phyloP scores from a whole-genome alignment of 2,113 vertebrate species.

The Phalacrocorax carbo region DNA sequence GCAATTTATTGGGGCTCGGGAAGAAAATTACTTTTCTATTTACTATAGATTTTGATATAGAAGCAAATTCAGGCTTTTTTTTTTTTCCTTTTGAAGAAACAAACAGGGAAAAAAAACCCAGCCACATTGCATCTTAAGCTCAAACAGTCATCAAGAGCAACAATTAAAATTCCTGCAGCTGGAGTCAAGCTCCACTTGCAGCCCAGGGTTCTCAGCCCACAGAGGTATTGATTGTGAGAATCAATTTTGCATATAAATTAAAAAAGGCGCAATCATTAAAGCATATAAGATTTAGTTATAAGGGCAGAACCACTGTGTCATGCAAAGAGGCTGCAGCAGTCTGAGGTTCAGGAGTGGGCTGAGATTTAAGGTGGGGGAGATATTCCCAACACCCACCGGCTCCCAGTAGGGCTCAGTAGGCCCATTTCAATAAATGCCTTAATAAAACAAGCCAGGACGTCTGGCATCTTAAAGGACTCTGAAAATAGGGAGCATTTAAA shows the following conservation, averaged over 20 bases:
- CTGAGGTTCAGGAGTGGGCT: background rate
- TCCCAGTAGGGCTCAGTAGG: background rate
- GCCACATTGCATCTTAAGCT: background rate
- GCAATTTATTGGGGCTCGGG: constrained; percentile 14
- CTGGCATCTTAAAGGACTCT: background rate
- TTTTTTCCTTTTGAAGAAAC: background rate
- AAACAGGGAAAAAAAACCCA: background rate
- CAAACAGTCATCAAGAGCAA: constrained; percentile 16
- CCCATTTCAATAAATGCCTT: background rate
- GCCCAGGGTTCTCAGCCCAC: constrained; percentile 18
- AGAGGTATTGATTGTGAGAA: constrained; percentile 67
- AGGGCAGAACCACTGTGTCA: constrained; percentile 27
- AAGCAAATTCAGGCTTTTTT: background rate
- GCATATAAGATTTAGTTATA: constrained; percentile 36
- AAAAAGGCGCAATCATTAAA: constrained; percentile 64
- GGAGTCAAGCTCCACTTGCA: constrained; percentile 6
- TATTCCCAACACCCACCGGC: background rate
- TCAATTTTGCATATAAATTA: constrained; percentile 75
- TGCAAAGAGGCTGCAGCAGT: background rate
- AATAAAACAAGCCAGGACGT: background rate
- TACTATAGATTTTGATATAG: constrained; percentile 57
- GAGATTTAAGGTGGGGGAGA: background rate
- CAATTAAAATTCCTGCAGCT: constrained; percentile 65
- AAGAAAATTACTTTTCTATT: constrained; percentile 49
- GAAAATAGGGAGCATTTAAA: background rate